Base-by-base conservation (phyloP, 2,113 vertebrate species). In the Hyperoodon ampullatus region DNA sequence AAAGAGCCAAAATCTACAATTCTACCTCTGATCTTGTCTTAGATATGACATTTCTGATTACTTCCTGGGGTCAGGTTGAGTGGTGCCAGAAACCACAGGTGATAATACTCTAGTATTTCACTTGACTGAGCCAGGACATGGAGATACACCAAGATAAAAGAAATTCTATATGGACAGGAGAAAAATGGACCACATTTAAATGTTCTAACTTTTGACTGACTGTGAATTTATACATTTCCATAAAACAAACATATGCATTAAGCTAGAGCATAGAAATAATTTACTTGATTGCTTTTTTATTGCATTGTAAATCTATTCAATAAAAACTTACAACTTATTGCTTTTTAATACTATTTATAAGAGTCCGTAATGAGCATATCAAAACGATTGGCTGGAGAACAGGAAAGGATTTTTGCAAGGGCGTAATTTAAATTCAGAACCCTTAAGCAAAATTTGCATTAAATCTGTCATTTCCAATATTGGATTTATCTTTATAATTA, bases 251-350 rank as follows among this genome's bases (percentile, higher is more conserved):
- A 86, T 77, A 61, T 68, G n/a, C 47, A 65, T 93, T 89, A 89
- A 92, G 8, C 6, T 89, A 12, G 33, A 92, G 61, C 77, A 92
- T 13, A 89, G 63, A 96, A 92, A 77, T 93, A 80, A 74, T 84
- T 96, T 93, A 87, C 30, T 88, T 28, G 65, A 77, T 68, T 93
- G 10, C 8, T 77, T 94, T 95, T 93, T 78, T 42, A 96, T 96
- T 96, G 33, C 24, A 66, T 65, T 78, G 30, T 97, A 86, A 90
- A 90, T 88, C 55, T 84, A 78, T 47, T 71, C 11, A 19, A 77
- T 78, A 24, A 66, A 88, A 87, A 97, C 11, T 33, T 80, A 58
- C 5, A 92, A 26, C 2, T 74, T 42, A 70, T 6, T 92, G 6
- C 35, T 84, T 74, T 82, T 93, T n/a, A 94, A 75, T 65, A 47